A percentile compares a stretch with the other conserved stretches of the same genome.
phyloP scores from a whole-genome alignment of 2,888 invertebrate genomes.

The Sussaba pulchella region DNA sequence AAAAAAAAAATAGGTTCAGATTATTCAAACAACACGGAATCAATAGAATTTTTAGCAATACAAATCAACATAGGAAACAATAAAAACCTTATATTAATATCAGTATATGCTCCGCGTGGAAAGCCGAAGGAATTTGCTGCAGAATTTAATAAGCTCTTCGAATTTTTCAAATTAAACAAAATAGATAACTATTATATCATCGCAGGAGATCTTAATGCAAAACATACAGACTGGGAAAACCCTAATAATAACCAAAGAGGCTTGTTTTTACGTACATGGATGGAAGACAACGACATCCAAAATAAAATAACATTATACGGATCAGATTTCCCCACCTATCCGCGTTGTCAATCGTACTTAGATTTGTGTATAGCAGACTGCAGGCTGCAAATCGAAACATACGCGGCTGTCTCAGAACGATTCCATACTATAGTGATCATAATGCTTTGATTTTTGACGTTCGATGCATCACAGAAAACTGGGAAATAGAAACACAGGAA shows the following conservation, averaged over 20 bases:
- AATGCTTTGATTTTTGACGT: constrained; percentile 9
- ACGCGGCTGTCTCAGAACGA: background rate
- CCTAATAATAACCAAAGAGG: background rate
- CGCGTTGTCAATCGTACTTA: constrained; percentile 16
- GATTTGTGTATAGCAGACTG: constrained; percentile 27
- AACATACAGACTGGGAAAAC: background rate
- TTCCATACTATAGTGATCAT: constrained; percentile 28
- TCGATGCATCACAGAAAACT: background rate
- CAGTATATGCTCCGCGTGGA: background rate
- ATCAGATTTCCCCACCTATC: constrained; percentile 32
- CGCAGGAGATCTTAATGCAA: constrained; percentile 23
- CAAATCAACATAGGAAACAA: background rate
- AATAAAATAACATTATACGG: constrained; percentile 30
- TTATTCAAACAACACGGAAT: background rate
- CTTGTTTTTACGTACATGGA: background rate
- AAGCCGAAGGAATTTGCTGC: background rate
- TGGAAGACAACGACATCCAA: background rate
- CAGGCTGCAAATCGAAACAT: constrained; percentile 12
- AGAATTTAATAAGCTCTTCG: constrained; percentile 8
- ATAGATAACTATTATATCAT: constrained; percentile 19
- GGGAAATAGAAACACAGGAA: constrained; percentile 24
- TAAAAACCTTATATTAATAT: constrained; percentile 1
- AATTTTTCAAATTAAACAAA: background rate
- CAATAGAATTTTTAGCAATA: background rate
- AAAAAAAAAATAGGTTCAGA: background rate